Evolutionary conservation across 2,113 vertebrate genomes (phyloP).

Genomic region (Stegastes partitus): DNA sequence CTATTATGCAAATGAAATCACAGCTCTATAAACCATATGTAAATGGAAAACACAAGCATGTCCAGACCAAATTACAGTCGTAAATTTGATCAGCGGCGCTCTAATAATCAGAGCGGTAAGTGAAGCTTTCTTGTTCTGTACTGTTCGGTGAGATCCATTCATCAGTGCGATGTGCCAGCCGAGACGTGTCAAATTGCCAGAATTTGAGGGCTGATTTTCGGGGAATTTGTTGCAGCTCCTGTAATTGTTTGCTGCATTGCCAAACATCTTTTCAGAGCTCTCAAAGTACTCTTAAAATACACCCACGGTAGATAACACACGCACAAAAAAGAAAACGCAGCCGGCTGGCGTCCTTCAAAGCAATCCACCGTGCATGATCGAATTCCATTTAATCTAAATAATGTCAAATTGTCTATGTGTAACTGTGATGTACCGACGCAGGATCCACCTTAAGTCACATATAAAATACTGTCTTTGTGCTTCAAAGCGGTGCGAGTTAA

Average conservation of each 20-base stretch:
- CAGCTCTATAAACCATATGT: conserved; percentile 79
- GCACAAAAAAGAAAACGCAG: too few relatives aligned
- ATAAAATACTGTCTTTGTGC: conserved; percentile 42
- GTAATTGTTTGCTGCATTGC: conserved; percentile 41
- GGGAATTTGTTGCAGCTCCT: conserved; percentile 48
- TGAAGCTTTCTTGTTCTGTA: conserved; percentile 59
- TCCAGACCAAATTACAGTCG: conserved; percentile 73
- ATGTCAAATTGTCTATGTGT: conserved; percentile 27
- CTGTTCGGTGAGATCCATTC: conserved; percentile 49
- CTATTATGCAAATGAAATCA: conserved; percentile 82
- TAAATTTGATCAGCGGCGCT: conserved; percentile 80
- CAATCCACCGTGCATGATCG: conserved; percentile 3
- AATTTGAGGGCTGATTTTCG: conserved; percentile 57
- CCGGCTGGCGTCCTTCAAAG: conserved; percentile 15
- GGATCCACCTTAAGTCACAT: conserved; percentile 21
- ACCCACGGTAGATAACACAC: conserved; percentile 9
- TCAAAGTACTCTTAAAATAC: conserved; percentile 22
- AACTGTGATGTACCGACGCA: conserved; percentile 23
- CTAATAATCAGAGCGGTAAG: conserved; percentile 77
- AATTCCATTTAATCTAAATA: conserved; percentile 29
- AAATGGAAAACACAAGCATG: conserved; percentile 81
- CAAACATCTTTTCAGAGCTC: conserved; percentile 19
- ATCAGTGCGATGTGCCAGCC: conserved; percentile 48
- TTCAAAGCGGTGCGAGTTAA: conserved; percentile 33
- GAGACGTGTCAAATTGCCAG: conserved; percentile 62